Evolutionary conservation across 2,888 invertebrate genomes (phyloP).

Genomic region (Lapara coniferarum): DNA sequence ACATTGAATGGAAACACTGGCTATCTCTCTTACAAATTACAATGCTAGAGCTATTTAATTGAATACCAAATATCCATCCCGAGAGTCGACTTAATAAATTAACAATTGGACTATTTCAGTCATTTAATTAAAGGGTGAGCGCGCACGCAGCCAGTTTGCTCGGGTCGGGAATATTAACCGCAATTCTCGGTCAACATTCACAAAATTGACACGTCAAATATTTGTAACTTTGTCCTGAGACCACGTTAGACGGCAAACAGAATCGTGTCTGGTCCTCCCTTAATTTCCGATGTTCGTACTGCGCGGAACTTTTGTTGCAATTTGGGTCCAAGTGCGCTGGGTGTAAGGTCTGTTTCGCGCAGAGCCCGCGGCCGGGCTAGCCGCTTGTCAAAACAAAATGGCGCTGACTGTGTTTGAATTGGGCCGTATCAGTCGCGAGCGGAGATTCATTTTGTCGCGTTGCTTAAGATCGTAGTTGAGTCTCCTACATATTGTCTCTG

Average conservation of each 20-base stretch:
- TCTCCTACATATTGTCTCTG: slow-evolving; percentile 82
- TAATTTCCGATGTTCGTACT: slow-evolving; percentile 82
- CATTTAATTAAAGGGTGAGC: slow-evolving; percentile 79
- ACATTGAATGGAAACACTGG: slow-evolving; percentile 12
- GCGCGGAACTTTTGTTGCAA: slow-evolving; percentile 46
- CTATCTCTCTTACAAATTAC: slow-evolving; percentile 36
- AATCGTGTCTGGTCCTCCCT: slow-evolving; percentile 83
- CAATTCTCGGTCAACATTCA: slow-evolving; percentile 84
- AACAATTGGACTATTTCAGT: slow-evolving; percentile 78
- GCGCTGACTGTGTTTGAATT: slow-evolving; percentile 82
- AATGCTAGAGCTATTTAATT: slow-evolving; percentile 47
- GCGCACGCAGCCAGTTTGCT: slow-evolving; percentile 67
- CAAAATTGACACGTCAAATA: slow-evolving; percentile 85
- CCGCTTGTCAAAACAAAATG: slow-evolving; percentile 83
- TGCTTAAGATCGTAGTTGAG: slow-evolving; percentile 80
- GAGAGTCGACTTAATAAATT: slow-evolving; percentile 66
- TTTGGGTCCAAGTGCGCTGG: slow-evolving; percentile 51
- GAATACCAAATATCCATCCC: slow-evolving; percentile 54
- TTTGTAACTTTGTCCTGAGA: slow-evolving; percentile 84
- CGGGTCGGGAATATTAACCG: slow-evolving; percentile 82
- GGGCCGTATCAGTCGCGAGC: slow-evolving; percentile 82
- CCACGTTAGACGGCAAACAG: slow-evolving; percentile 83
- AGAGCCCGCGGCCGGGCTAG: slow-evolving; percentile 57
- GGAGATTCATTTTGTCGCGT: slow-evolving; percentile 84
- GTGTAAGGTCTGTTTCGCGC: slow-evolving; percentile 59